Evolutionary conservation across 2,113 vertebrate genomes (phyloP), one percentile per base, ranked within the genome.

Genomic region (Poecilia latipinna): DNA sequence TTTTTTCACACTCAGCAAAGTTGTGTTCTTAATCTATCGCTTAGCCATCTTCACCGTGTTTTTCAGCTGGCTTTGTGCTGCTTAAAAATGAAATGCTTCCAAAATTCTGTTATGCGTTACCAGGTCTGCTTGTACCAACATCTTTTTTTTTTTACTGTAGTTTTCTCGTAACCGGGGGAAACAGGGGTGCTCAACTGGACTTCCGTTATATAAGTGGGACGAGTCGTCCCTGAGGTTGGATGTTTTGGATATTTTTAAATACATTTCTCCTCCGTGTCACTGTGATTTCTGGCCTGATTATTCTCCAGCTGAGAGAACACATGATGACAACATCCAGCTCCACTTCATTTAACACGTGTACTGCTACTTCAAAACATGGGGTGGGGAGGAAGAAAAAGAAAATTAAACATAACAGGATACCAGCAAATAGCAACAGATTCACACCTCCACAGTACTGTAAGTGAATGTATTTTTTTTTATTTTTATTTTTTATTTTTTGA

Each of bases 241-340:
- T 85, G 69, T 84, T 57, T 79, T 78, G 67, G 69, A 60, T 90
- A 87, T 89, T 87, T 89, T 88, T 84, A 84, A 91, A 82, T 82
- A 70, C 75, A 78, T 84, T 84, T 83, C 79, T 87, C 79, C 70
- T 76, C 60, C 0, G 61, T 19, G 74, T 80, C 51, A 33, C 44
- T 74, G 75, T 78, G 75, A 90, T 77, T 80, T 74, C 13, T 88
- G 88, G 37, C 86, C 85, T 82, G 82, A 85, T 89, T 86, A 78
- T 77, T 85, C 72, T 80, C 70, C 72, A 28, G 73, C 78, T 75
- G 31, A 26, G 74, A 51, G 80, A 31, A 80, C 70, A 33, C 2
- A 39, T 75, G 39, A 42, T 15, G 76, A 76, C 39, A 11, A 17
- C 70, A 42, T 57, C 70, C 65, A 65, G 13, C 66, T 64, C 22